phyloP scores from a whole-genome alignment of 2,797 vertebrate genomes.

The Halcyon leucocephala region DNA sequence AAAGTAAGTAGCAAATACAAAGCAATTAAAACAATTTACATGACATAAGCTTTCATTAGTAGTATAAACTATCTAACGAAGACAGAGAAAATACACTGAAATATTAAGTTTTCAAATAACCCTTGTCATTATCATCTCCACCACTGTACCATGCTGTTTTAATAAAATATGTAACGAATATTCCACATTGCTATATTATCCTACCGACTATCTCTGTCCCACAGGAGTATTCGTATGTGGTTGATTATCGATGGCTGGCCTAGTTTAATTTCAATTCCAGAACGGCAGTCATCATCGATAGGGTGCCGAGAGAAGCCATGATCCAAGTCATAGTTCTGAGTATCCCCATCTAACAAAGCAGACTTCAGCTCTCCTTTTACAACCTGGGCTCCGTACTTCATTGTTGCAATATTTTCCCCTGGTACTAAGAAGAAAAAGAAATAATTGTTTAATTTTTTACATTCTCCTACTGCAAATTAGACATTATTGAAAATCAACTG shows the following conservation, averaged over 20 bases:
- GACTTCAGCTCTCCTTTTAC: conserved; percentile 97
- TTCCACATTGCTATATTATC: neutral
- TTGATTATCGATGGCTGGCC: conserved; percentile 96
- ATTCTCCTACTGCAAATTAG: neutral
- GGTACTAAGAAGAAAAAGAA: conserved; percentile 82
- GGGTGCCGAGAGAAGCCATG: conserved; percentile 98
- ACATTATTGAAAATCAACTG: neutral
- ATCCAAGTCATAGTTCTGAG: conserved; percentile 98
- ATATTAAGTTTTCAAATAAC: neutral
- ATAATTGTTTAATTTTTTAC: neutral
- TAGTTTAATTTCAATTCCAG: conserved; percentile 94
- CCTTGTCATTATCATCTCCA: neutral
- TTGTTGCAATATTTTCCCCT: conserved; percentile 97
- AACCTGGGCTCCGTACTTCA: conserved; percentile 97
- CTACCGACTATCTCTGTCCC: conserved; percentile 96
- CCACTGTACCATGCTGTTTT: neutral
- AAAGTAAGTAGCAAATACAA: neutral
- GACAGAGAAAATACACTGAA: neutral
- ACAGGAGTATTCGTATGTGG: conserved; percentile 92
- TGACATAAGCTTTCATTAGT: neutral
- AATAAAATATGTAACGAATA: neutral
- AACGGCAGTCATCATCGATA: conserved; percentile 93
- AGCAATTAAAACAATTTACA: neutral
- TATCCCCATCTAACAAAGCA: conserved; percentile 94
- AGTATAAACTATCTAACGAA: neutral